phyloP scores from a whole-genome alignment of 2,797 vertebrate genomes.

The Muscicapa comitata region DNA sequence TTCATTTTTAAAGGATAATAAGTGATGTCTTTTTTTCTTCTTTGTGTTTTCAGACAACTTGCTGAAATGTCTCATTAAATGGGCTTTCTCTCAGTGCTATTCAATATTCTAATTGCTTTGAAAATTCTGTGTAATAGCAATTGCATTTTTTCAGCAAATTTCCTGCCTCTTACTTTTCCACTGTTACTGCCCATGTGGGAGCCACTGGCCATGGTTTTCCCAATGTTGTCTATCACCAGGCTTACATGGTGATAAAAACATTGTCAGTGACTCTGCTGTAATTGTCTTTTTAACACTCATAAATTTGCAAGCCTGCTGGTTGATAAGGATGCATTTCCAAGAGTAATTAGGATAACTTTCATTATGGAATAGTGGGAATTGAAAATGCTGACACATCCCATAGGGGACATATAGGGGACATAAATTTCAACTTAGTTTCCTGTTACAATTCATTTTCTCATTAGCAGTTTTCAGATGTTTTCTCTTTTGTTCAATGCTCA shows the following conservation, averaged over 20 bases:
- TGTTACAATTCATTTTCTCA: slow-evolving; percentile 5
- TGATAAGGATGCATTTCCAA: not conserved
- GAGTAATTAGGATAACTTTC: not conserved
- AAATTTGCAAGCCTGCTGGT: not conserved
- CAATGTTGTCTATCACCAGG: not conserved
- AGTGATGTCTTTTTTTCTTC: not conserved
- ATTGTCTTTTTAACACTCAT: not conserved
- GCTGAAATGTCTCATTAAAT: not conserved
- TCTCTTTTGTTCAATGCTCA: not conserved
- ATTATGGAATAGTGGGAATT: not conserved
- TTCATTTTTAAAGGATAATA: not conserved
- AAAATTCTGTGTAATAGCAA: not conserved
- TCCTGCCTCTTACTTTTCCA: not conserved
- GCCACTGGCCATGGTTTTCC: not conserved
- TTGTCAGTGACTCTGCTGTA: not conserved
- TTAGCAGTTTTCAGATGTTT: not conserved
- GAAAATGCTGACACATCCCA: not conserved
- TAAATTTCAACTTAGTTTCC: slow-evolving; percentile 6
- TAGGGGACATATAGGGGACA: not conserved
- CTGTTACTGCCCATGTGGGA: not conserved
- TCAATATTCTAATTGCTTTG: not conserved
- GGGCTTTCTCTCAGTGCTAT: not conserved
- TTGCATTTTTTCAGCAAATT: not conserved
- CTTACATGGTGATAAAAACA: not conserved
- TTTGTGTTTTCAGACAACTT: not conserved